Conservation (phyloP, 1,140 invertebrate species). For the Papilio machaon region DNA sequence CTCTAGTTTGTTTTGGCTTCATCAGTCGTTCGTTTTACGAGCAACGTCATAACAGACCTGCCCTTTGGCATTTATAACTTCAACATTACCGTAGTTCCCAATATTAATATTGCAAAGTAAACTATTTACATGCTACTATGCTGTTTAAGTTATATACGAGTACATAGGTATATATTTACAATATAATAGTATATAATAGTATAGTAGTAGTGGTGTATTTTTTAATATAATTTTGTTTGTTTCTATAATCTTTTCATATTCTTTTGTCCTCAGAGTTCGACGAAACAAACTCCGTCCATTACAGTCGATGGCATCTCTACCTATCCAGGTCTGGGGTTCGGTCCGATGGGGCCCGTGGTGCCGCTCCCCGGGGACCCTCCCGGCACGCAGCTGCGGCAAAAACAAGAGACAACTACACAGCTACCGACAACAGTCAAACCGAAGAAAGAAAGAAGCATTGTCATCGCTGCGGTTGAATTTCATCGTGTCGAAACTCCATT, state of each 20-base stretch:
- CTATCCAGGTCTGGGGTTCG: conserved; percentile 73
- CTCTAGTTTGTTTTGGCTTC: not conserved
- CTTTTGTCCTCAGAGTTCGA: conserved; percentile 65
- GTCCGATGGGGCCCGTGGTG: conserved; percentile 75
- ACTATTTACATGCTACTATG: not conserved
- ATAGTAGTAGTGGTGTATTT: no score
- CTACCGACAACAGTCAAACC: conserved; percentile 58
- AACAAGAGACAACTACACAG: conserved; percentile 63
- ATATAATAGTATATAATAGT: no score
- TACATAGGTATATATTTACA: no score
- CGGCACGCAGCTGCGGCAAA: conserved; percentile 64
- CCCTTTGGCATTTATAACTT: not conserved
- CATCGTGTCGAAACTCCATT: conserved; percentile 94
- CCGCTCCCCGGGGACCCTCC: conserved; percentile 67
- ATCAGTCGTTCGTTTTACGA: not conserved
- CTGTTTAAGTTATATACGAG: not conserved
- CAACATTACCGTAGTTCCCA: not conserved
- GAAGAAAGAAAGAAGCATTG: conserved; percentile 77
- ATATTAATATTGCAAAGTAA: not conserved
- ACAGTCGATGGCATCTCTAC: conserved; percentile 75
- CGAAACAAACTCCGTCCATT: conserved; percentile 79
- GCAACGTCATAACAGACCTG: not conserved
- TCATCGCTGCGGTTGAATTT: conserved; percentile 92
- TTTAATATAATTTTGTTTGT: no score
- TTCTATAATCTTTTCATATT: not conserved